Percentiles rank a stretch among this genome's conserved stretches.
Conservation (phyloP, 1,140 invertebrate species). For the Mya arenaria region DNA sequence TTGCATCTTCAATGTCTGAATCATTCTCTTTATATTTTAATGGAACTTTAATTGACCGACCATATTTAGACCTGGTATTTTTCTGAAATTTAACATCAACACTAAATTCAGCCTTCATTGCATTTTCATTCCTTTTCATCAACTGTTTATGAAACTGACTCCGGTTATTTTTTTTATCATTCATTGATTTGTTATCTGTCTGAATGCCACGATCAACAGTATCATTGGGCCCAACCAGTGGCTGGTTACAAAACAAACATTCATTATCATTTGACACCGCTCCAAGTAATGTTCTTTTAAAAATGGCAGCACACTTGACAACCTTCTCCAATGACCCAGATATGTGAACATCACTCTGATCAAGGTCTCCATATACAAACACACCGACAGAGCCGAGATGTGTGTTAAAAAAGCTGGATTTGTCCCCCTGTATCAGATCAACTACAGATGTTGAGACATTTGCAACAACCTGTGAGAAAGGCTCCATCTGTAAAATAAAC, state of each 20-base stretch:
- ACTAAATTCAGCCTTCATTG: neutral
- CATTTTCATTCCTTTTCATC: neutral
- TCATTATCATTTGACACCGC: neutral
- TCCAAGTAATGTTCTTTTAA: neutral
- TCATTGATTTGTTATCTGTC: neutral
- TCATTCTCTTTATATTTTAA: neutral
- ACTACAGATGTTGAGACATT: constrained; percentile 8
- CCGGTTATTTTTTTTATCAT: neutral
- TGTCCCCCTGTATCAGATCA: constrained; percentile 27
- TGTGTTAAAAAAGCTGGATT: constrained; percentile 6
- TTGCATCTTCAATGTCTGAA: neutral
- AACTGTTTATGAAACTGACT: constrained; percentile 4
- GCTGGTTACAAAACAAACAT: neutral
- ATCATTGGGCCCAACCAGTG: neutral
- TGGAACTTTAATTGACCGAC: neutral
- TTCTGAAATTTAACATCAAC: neutral
- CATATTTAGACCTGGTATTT: constrained; percentile 1
- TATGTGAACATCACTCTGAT: constrained; percentile 1
- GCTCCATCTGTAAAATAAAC: no score
- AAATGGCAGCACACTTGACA: neutral
- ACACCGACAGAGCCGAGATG: neutral
- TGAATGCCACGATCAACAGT: neutral
- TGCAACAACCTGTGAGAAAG: constrained; percentile 35
- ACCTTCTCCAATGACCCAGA: constrained; percentile 23
- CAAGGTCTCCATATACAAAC: neutral